Conservation (phyloP, 2,888 invertebrate species). For the Physocephala rufipes region DNA sequence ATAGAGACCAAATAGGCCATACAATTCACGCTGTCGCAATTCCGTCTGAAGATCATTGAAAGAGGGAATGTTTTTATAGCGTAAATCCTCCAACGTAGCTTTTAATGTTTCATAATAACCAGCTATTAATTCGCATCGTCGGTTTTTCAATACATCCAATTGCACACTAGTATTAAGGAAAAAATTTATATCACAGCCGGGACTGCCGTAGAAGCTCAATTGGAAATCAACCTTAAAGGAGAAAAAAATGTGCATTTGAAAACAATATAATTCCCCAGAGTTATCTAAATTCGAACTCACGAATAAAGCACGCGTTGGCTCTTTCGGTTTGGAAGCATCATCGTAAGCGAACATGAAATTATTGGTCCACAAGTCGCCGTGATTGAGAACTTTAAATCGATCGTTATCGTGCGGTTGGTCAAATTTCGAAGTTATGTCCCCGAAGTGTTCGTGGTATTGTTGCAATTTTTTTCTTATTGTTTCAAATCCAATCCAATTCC, state of each 20-base stretch:
- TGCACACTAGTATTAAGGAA: constrained; percentile 62
- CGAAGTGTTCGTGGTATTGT: constrained; percentile 55
- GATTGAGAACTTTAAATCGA: constrained; percentile 65
- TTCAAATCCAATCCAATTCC: constrained; percentile 52
- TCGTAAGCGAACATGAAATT: constrained; percentile 67
- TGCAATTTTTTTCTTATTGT: constrained; percentile 54
- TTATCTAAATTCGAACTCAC: constrained; percentile 51
- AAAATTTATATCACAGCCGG: constrained; percentile 64
- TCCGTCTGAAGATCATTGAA: constrained; percentile 55
- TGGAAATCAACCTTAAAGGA: constrained; percentile 63
- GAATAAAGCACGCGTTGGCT: constrained; percentile 60
- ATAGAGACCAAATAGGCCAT: constrained; percentile 55
- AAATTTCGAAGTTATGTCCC: constrained; percentile 52
- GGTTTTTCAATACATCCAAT: constrained; percentile 52
- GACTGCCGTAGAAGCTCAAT: constrained; percentile 60
- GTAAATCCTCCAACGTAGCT: constrained; percentile 51
- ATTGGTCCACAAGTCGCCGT: constrained; percentile 69
- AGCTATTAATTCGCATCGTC: constrained; percentile 54
- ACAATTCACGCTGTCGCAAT: constrained; percentile 54
- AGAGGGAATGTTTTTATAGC: constrained; percentile 53
- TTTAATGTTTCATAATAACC: constrained; percentile 52
- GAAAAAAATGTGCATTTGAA: background rate
- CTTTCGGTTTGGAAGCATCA: constrained; percentile 50
- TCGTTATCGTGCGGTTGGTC: constrained; percentile 50
- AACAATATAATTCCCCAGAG: no score